Conservation (phyloP, 2,113 vertebrate genomes). For the Pavo muticus region DNA sequence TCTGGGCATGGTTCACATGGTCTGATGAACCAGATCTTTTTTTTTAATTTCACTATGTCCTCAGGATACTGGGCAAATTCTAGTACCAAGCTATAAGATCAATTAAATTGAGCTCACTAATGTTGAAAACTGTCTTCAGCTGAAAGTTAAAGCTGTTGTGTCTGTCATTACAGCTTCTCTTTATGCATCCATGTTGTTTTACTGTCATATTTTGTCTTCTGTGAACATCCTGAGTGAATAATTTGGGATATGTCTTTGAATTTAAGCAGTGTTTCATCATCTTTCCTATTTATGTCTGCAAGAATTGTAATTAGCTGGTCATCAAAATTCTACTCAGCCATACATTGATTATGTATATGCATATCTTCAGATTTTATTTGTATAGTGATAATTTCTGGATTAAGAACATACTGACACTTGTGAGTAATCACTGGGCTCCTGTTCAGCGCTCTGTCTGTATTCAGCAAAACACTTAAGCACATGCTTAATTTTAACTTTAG, state of each 20-base stretch:
- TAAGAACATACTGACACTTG: constrained; percentile 63
- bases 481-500: constrained; percentile 59
- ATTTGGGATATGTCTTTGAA: neutral
- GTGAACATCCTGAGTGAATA: neutral
- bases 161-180: neutral
- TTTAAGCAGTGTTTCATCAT: neutral
- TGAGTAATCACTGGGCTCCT: constrained; percentile 59
- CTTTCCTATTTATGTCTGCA: constrained; percentile 15
- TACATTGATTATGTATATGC: constrained; percentile 55
- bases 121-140: neutral
- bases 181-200: neutral
- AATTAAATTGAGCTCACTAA: neutral
- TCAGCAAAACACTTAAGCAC: constrained; percentile 59
- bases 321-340: constrained; percentile 64
- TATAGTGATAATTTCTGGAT: constrained; percentile 66
- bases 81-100: neutral
- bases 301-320: constrained; percentile 43
- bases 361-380: constrained; percentile 63
- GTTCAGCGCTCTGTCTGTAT: constrained; percentile 59
- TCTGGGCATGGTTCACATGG: neutral
- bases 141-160: neutral
- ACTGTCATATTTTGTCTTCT: neutral
- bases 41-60: neutral
- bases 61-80: neutral
- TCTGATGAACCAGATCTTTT: neutral